Evolutionary conservation across 2,888 invertebrate species (phyloP).

Genomic region (Drosophila anceps): DNA sequence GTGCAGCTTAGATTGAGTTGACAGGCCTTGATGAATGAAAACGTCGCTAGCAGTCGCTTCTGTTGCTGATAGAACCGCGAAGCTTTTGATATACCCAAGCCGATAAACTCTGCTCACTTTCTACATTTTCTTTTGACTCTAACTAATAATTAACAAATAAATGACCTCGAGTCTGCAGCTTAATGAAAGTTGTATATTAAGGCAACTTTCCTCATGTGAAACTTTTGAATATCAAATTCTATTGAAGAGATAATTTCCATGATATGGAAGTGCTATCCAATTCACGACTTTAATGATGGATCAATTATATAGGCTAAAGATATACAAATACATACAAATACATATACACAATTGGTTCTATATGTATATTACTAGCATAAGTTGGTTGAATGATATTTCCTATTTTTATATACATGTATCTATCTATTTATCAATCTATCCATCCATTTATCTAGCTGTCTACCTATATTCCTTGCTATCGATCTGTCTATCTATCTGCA

Average conservation of each 20-base stretch:
- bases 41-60: background rate
- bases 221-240: background rate
- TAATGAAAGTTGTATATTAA: background rate
- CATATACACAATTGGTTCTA: no score
- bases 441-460: background rate
- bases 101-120: background rate
- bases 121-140: background rate
- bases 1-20: background rate
- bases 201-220: background rate
- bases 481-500: background rate
- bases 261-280: background rate
- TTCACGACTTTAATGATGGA: no score
- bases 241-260: background rate
- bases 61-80: background rate
- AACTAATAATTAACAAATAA: constrained; percentile 2
- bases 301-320: no score
- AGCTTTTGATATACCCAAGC: background rate
- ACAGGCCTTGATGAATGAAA: background rate
- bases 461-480: background rate
- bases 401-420: no score
- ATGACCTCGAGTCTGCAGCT: background rate
- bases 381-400: no score
- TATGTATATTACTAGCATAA: no score
- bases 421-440: no score
- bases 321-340: no score